Evolutionary conservation across 1,140 invertebrate genomes (phyloP).

Genomic region (Vanessa tameamea): DNA sequence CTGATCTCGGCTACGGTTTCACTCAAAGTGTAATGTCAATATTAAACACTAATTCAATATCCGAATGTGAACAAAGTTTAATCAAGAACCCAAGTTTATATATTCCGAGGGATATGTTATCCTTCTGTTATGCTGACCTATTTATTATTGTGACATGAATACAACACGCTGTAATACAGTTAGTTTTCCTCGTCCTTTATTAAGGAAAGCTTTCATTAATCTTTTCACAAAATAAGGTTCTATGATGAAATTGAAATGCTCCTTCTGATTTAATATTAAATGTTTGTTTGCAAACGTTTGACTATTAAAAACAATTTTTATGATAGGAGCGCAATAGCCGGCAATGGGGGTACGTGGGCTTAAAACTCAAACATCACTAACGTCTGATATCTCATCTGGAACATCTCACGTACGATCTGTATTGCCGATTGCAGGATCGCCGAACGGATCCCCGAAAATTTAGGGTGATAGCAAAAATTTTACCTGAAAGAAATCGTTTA

Average conservation of each 20-base stretch:
- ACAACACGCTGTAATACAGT: slow-evolving; percentile 14
- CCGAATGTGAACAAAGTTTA: slow-evolving; percentile 64
- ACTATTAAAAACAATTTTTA: slow-evolving; percentile 41
- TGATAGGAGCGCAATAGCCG: slow-evolving; percentile 8
- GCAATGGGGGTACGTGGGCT: slow-evolving; percentile 43
- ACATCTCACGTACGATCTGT: slow-evolving; percentile 74
- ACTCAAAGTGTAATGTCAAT: slow-evolving; percentile 66
- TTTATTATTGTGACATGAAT: slow-evolving; percentile 40
- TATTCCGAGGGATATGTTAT: slow-evolving; percentile 43
- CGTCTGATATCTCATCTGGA: slow-evolving; percentile 48
- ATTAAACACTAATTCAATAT: slow-evolving; percentile 73
- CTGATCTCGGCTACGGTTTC: slow-evolving; percentile 58
- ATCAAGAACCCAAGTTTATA: slow-evolving; percentile 54
- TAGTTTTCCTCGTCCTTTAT: slow-evolving; percentile 28
- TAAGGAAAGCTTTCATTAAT: slow-evolving; percentile 21
- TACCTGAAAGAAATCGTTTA: slow-evolving; percentile 35
- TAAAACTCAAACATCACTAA: slow-evolving; percentile 61
- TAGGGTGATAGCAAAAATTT: slow-evolving; percentile 50
- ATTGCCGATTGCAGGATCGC: slow-evolving; percentile 59
- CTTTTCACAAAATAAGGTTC: slow-evolving; percentile 20
- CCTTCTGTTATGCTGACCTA: slow-evolving; percentile 37
- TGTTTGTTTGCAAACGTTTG: slow-evolving; percentile 22
- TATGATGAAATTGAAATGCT: slow-evolving; percentile 18
- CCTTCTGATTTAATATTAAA: slow-evolving; percentile 24
- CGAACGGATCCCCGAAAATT: slow-evolving; percentile 49